Percentiles rank a stretch among this genome's conserved stretches.
phyloP scores from a whole-genome alignment of 2,113 vertebrate genomes.

The Accipiter cooperii region DNA sequence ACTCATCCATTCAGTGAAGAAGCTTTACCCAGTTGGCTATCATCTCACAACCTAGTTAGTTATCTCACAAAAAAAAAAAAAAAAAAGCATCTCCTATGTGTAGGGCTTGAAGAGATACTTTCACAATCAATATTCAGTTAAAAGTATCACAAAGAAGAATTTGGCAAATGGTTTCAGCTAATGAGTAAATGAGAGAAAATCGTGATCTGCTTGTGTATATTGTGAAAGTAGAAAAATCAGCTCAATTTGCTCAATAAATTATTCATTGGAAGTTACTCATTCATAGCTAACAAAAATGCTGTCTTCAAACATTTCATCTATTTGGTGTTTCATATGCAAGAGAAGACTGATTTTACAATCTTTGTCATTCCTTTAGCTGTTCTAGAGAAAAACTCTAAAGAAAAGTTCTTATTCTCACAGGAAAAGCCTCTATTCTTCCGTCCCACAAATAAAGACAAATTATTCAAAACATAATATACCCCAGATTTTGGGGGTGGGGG shows the following conservation, averaged over 20 bases:
- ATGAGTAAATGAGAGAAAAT: slow-evolving; percentile 4
- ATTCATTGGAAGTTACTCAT: slow-evolving; percentile 7
- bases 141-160: background rate
- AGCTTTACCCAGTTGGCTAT: background rate
- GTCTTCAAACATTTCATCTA: background rate
- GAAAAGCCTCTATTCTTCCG: background rate
- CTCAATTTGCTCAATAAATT: slow-evolving; percentile 24
- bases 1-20: background rate
- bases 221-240: background rate
- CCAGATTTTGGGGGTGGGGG: background rate
- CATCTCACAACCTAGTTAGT: no score
- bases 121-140: background rate
- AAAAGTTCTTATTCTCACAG: background rate
- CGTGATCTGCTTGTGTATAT: background rate
- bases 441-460: background rate
- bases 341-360: background rate
- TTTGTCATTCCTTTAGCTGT: background rate
- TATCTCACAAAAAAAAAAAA: background rate
- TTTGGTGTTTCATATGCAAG: background rate
- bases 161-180: background rate
- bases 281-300: background rate
- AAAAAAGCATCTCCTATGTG: background rate
- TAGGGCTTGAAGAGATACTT: background rate
- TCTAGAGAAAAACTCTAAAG: background rate
- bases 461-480: background rate